A percentile compares a stretch with the other conserved stretches of the same genome.
phyloP scores from a whole-genome alignment of 2,113 vertebrate genomes.

The Hystrix cristata region DNA sequence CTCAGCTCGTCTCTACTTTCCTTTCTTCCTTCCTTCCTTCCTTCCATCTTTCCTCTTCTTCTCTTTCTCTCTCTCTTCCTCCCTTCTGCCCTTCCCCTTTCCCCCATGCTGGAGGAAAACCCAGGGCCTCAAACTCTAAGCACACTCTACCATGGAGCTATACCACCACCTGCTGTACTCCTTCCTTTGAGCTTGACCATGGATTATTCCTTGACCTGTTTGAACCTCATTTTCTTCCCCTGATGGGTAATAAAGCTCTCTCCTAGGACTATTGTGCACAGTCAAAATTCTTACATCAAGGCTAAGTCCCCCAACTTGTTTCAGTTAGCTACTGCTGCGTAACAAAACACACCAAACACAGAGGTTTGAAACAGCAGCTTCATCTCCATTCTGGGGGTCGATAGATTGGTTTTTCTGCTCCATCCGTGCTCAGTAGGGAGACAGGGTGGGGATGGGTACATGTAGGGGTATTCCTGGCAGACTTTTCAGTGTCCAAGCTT shows the following conservation, averaged over 20 bases:
- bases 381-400: background rate
- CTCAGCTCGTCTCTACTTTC: background rate
- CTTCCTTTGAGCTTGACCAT: too few species aligned
- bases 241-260: background rate
- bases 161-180: accelerated
- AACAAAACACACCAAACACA: background rate
- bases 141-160: too few species aligned
- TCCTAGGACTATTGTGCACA: background rate
- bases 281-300: background rate
- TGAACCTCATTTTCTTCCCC: background rate
- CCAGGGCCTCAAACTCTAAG: background rate
- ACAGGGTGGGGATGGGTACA: background rate
- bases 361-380: background rate
- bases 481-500: background rate
- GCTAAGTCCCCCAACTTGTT: background rate
- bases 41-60: background rate
- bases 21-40: background rate
- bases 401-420: background rate
- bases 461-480: background rate
- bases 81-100: too few species aligned
- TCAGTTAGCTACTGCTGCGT: background rate
- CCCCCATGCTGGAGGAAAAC: too few species aligned
- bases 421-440: background rate
- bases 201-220: background rate
- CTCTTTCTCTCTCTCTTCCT: background rate